Conservation (phyloP, 2,113 vertebrate genomes). For the Turdus rufiventris region DNA sequence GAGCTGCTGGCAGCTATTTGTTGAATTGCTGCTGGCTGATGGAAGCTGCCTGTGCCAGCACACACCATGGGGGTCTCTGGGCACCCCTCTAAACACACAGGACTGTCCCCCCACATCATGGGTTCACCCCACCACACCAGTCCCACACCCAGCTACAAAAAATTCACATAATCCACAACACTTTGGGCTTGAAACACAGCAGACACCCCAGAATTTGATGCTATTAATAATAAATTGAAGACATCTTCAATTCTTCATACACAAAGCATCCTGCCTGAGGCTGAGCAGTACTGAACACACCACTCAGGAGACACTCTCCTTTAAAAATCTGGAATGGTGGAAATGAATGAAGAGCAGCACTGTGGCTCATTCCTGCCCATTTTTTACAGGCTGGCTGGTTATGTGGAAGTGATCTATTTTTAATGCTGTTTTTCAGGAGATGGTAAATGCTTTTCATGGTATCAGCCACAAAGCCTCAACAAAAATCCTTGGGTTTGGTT, state of each 20-base stretch:
- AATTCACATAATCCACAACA: background rate
- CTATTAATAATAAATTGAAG: background rate
- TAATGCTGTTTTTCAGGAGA: background rate
- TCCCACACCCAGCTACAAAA: background rate
- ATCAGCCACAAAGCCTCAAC: background rate
- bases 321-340: background rate
- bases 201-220: background rate
- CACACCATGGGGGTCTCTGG: background rate
- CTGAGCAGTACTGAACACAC: background rate
- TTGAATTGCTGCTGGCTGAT: background rate
- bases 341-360: background rate
- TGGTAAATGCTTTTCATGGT: background rate
- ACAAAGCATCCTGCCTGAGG: background rate
- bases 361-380: background rate
- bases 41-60: background rate
- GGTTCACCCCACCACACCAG: background rate
- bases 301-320: background rate
- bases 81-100: background rate
- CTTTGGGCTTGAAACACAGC: background rate
- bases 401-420: background rate
- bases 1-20: background rate
- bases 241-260: background rate
- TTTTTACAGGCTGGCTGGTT: background rate
- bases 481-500: background rate
- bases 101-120: fast-evolving